Evolutionary conservation across 2,888 invertebrate genomes (phyloP).

Genomic region (Drosophila atripex): DNA sequence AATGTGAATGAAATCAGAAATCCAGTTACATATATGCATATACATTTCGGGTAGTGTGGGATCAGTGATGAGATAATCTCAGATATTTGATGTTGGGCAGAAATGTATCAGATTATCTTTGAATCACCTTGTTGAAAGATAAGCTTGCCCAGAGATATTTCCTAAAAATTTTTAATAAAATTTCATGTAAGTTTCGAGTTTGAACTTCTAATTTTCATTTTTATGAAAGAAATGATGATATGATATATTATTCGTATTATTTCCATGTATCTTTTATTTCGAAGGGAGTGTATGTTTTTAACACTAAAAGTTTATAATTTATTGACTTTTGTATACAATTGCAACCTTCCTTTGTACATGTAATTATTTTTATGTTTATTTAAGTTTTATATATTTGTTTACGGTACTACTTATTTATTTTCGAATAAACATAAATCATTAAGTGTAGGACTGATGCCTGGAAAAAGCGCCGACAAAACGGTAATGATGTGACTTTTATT

Average conservation of each 20-base stretch:
- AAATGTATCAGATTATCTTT: constrained; percentile 6
- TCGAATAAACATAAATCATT: constrained; percentile 43
- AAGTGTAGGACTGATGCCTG: background rate
- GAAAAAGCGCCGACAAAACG: constrained; percentile 56
- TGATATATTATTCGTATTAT: too few relatives aligned
- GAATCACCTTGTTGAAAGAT: constrained; percentile 6
- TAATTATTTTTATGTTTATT: constrained; percentile 39
- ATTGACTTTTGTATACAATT: too few relatives aligned
- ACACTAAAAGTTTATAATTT: too few relatives aligned
- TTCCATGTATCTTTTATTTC: too few relatives aligned
- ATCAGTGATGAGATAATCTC: constrained; percentile 39
- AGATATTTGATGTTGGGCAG: background rate
- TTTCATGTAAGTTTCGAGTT: too few relatives aligned
- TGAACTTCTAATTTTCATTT: constrained; percentile 4
- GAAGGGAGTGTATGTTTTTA: too few relatives aligned
- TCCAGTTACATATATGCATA: constrained; percentile 17
- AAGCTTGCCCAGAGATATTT: constrained; percentile 4
- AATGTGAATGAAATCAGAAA: constrained; percentile 37
- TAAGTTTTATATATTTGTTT: constrained; percentile 1
- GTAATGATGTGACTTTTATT: constrained; percentile 77
- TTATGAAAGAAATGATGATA: too few relatives aligned
- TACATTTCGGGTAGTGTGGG: constrained; percentile 28
- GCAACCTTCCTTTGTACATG: too few relatives aligned
- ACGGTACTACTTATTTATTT: constrained; percentile 42
- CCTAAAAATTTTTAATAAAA: too few relatives aligned